Conservation (phyloP, 2,888 invertebrate species). For the Plagodis dolabraria region DNA sequence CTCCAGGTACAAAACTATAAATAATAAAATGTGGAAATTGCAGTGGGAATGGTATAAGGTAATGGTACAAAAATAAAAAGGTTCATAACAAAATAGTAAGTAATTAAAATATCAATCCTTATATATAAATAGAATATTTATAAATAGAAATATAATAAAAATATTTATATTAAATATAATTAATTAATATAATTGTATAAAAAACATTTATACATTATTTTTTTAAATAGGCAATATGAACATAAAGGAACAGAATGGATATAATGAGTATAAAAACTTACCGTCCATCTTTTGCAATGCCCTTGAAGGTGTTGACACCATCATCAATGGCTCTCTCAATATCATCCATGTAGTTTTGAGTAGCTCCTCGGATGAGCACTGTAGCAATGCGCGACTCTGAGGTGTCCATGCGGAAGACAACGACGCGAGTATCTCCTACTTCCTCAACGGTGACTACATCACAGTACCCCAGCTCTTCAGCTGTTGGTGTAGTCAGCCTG, state of each 20-base stretch:
- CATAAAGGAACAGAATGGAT: too few species aligned
- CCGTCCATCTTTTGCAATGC: constrained; percentile 90
- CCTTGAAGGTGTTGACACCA: constrained; percentile 99
- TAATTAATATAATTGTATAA: too few species aligned
- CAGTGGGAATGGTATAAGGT: not conserved
- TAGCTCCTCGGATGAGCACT: constrained; percentile 97
- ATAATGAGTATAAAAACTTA: constrained; percentile 41
- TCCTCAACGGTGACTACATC: constrained; percentile 96
- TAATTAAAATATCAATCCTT: not conserved
- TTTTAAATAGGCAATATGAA: too few species aligned
- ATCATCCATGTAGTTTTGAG: constrained; percentile 99
- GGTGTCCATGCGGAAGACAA: constrained; percentile 95
- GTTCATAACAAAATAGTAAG: not conserved
- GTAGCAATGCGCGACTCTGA: constrained; percentile 95
- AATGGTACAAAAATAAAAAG: too few species aligned
- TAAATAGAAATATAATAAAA: too few species aligned
- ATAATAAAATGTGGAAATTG: not conserved
- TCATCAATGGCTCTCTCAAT: constrained; percentile 99
- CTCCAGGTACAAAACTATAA: constrained; percentile 92
- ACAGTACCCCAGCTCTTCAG: constrained; percentile 96
- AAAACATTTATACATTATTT: too few species aligned
- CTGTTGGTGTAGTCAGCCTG: constrained; percentile 90
- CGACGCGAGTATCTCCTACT: constrained; percentile 96
- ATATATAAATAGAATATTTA: too few species aligned
- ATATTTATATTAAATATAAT: too few species aligned